Percentiles rank a stretch among this genome's conserved stretches.
phyloP scores from a whole-genome alignment of 2,797 vertebrate species.

The Argya squamiceps region DNA sequence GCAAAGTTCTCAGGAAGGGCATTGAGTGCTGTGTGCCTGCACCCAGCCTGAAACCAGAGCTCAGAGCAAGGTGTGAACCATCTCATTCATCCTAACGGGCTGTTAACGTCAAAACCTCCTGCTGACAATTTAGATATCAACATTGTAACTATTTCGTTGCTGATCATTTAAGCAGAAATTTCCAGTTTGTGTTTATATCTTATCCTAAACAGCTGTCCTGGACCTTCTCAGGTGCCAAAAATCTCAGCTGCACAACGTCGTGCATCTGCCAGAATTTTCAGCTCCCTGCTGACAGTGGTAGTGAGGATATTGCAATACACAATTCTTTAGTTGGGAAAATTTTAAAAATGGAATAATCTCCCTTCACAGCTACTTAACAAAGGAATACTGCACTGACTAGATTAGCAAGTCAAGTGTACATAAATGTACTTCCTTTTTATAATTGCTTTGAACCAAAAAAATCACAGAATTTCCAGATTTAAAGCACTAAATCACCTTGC shows the following conservation, averaged over 20 bases:
- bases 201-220: not conserved
- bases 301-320: not conserved
- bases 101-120: slow-evolving; percentile 22
- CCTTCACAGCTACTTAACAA: not conserved
- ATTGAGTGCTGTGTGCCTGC: not conserved
- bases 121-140: slow-evolving; percentile 1
- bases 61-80: slow-evolving; percentile 35
- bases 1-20: not conserved
- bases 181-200: not conserved
- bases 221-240: slow-evolving; percentile 42
- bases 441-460: not conserved
- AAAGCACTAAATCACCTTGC: not conserved
- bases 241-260: slow-evolving; percentile 30
- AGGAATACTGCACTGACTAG: not conserved
- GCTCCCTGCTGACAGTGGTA: slow-evolving; percentile 26
- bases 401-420: not conserved
- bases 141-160: slow-evolving; percentile 7
- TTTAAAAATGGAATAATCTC: not conserved
- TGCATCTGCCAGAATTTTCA: slow-evolving; percentile 9
- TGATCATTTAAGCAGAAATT: slow-evolving; percentile 18
- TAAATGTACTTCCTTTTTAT: not conserved
- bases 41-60: not conserved
- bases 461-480: not conserved
- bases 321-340: not conserved
- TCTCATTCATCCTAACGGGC: slow-evolving; percentile 10